A percentile compares a stretch with the other conserved stretches of the same genome.
Evolutionary conservation across 2,113 vertebrate genomes (phyloP).

Genomic region (Equus przewalskii): DNA sequence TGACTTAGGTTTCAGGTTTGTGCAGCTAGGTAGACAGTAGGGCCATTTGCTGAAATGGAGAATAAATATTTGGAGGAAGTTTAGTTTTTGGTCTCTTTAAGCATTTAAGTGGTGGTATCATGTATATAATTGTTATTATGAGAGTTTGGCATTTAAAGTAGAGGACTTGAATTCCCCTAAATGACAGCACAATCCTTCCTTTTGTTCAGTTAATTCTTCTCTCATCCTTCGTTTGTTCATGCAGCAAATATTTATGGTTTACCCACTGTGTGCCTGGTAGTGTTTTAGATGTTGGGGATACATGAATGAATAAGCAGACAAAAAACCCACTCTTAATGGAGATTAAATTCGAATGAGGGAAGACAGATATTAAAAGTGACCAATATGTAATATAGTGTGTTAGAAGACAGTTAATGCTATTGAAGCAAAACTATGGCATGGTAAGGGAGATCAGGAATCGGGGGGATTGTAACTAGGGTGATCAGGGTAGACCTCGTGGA

Average conservation of each 20-base stretch:
- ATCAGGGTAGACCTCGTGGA: not conserved
- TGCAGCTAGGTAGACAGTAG: not conserved
- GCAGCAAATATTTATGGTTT: not conserved
- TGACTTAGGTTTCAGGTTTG: not conserved
- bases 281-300: not conserved
- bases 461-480: not conserved
- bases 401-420: not conserved
- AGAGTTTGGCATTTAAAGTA: constrained; percentile 4
- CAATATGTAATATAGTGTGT: not conserved
- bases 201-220: not conserved
- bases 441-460: not conserved
- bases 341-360: not conserved
- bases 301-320: not conserved
- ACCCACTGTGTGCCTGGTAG: not conserved
- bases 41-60: not conserved
- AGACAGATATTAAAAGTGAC: not conserved
- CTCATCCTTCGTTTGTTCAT: not conserved
- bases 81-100: constrained; percentile 21
- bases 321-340: not conserved
- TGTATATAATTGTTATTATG: not conserved
- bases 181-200: not conserved
- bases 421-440: not conserved
- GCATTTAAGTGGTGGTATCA: not conserved
- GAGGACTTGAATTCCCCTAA: not conserved
- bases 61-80: not conserved